Evolutionary conservation across 1,140 invertebrate genomes (phyloP).

Genomic region (Drepana arcuata): DNA sequence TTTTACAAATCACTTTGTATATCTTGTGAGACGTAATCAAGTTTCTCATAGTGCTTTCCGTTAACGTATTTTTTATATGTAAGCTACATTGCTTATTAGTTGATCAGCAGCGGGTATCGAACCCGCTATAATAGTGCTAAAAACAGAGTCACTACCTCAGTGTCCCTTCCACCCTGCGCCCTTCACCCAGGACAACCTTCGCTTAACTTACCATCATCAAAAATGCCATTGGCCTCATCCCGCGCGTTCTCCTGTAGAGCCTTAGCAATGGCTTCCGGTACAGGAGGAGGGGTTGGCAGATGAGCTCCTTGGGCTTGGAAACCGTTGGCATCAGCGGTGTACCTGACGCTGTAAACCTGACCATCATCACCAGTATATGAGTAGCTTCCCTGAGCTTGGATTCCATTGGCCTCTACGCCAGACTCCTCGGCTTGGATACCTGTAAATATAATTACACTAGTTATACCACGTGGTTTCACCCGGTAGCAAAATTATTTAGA

Average conservation of each 20-base stretch:
- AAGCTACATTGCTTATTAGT: too few relatives aligned
- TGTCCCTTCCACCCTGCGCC: too few relatives aligned
- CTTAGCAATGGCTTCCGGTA: slow-evolving; percentile 76
- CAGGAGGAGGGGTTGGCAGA: slow-evolving; percentile 77
- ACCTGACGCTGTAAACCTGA: slow-evolving; percentile 73
- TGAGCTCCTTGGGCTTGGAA: slow-evolving; percentile 75
- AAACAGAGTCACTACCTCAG: too few relatives aligned
- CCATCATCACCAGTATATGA: slow-evolving; percentile 79
- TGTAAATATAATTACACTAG: slow-evolving; percentile 16
- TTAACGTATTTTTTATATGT: too few relatives aligned
- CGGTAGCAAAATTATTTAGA: too few relatives aligned
- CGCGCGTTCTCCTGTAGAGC: slow-evolving; percentile 73
- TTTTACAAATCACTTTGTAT: too few relatives aligned
- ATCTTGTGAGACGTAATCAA: too few relatives aligned
- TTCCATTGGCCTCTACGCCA: slow-evolving; percentile 67
- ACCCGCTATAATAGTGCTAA: too few relatives aligned
- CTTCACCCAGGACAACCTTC: too few relatives aligned
- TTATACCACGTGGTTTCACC: too few relatives aligned
- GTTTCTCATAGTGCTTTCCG: too few relatives aligned
- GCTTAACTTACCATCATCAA: slow-evolving; percentile 52
- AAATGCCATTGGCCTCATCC: slow-evolving; percentile 52
- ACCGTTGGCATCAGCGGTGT: slow-evolving; percentile 72
- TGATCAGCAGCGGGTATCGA: too few relatives aligned
- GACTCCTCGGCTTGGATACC: slow-evolving; percentile 55
- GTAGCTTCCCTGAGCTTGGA: slow-evolving; percentile 74